Conservation (phyloP, 2,113 vertebrate species). For the Ramphastos sulfuratus region DNA sequence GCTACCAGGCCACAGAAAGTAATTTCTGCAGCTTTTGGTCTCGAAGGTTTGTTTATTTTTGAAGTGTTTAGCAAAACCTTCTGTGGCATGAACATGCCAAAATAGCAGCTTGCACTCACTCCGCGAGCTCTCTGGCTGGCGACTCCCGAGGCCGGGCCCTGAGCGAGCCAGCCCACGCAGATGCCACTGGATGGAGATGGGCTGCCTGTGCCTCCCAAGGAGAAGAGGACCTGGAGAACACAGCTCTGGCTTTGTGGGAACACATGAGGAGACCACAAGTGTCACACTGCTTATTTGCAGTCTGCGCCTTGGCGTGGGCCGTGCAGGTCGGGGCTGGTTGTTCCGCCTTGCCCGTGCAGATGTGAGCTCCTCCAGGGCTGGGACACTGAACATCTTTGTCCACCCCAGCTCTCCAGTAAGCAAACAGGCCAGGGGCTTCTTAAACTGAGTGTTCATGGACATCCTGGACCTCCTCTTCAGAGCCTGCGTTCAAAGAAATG, state of each 20-base stretch:
- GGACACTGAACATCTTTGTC: conserved; percentile 64
- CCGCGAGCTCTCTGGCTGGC: conserved; percentile 58
- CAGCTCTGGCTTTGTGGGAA: not conserved
- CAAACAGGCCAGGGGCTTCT: conserved; percentile 32
- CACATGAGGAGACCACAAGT: not conserved
- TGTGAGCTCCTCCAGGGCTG: not conserved
- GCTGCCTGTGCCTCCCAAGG: not conserved
- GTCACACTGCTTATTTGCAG: not conserved
- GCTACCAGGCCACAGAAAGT: conserved; percentile 50
- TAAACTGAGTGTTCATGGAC: conserved; percentile 85
- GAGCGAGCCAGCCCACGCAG: not conserved
- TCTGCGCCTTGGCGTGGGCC: not conserved
- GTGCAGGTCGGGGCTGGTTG: not conserved
- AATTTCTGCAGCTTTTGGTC: conserved; percentile 59
- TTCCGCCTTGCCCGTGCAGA: not conserved
- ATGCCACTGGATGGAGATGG: not conserved
- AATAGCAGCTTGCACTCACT: conserved; percentile 74
- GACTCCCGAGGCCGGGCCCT: not conserved
- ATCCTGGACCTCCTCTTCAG: conserved; percentile 86
- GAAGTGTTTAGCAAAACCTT: conserved; percentile 52
- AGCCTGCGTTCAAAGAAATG: conserved; percentile 78
- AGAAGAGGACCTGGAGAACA: not conserved
- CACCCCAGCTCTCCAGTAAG: conserved; percentile 73
- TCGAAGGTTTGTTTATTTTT: conserved; percentile 57
- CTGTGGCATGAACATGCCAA: conserved; percentile 35